Evolutionary conservation across 2,888 invertebrate genomes (phyloP), one percentile per base, ranked within the genome.

Genomic region (Clunio marinus): DNA sequence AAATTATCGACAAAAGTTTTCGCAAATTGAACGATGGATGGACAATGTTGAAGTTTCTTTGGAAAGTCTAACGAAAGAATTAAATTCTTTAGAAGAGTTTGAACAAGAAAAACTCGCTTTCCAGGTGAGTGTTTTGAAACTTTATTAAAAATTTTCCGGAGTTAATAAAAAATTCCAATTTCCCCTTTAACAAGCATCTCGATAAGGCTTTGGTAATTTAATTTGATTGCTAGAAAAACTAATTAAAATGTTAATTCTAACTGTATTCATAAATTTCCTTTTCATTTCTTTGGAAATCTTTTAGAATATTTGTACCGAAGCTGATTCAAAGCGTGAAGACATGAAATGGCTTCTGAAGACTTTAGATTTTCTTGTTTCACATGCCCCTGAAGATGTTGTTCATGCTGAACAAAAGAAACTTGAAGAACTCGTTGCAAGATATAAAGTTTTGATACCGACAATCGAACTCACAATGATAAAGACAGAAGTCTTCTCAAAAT

Each of bases 301-400:
- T 70, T 70, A 95, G 94, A 87, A 86, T 77, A 90, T 95, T 73
- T 94, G 94, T 77, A 88, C 88, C 70, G 93, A 94, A 80, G 93
- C 95, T 35, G 94, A 96, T 76, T 84, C 84, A 70, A 91, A 92
- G 77, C 86, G 93, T 25, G 94, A 95, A 77, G 93, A 94, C 74
- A 94, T 96, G 89, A 95, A 95, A 76, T 94, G 94, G 93, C 82
- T 97, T 68, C 93, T 95, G 1, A 93, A 94, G 78, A 92, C 91
- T 13, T 80, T 96, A 65, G 94, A 96, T 74, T 88, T 88, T 73
- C 83, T 97, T 70, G 85, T 91, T 20, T 86, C 90, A 69, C 89
- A 91, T 75, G 88, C 91, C 72, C 86, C 90, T 10, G 91, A 93
- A 74, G 83, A 83, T 57, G 91, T 93, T 78, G 89, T 91, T 0